Evolutionary conservation across 2,888 invertebrate genomes (phyloP), one percentile per base, ranked within the genome.

Genomic region (Catocala nupta): DNA sequence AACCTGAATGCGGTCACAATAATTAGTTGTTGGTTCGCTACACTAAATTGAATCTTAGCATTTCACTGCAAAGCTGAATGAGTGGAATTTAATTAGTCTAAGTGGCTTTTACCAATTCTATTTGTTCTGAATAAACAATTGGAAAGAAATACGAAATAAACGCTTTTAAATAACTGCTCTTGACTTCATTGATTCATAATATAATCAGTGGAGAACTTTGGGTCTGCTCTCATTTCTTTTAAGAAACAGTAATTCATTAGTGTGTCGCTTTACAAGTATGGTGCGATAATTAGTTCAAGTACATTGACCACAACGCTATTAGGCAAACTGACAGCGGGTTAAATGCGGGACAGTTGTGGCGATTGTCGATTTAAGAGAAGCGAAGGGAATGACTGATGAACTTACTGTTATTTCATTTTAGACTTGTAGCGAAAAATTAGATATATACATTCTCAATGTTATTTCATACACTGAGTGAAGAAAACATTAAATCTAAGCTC

Each of bases 61-160:
- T 33, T 54, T 1, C 42, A 42, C 9, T 16, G 0, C 5, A 42
- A 16, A 13, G 34, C 36, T 13, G 49, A 49, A 49, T 42, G 45
- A 48, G 43, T 25, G n/a, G 43, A 55, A 52, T 39, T 53, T 52
- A 64, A 55, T 59, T 59, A 55, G 36, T n/a, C 42, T 25, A 44
- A 63, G 50, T 36, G 54, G 42, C 47, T 45, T 34, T 59, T 16
- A 12, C 16, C 50, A 10, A 45, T 51, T 36, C 11, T 50, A 43
- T 9, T 50, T 8, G 44, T 48, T 49, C 39, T 16, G 39, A 25
- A 56, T 45, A 61, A 61, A 54, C 42, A 59, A 48, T 42, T 42
- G 42, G n/a, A 8, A 9, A n/a, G 16, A 49, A 42, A 33, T 5
- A n/a, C 7, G 33, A 25, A 42, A 51, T 36, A 51, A 25, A 51